These are phyloP conservation scores for Mythimna loreyi DNA, from an alignment of 2,888 invertebrate genomes.

Conservation along the genomic window DNA sequence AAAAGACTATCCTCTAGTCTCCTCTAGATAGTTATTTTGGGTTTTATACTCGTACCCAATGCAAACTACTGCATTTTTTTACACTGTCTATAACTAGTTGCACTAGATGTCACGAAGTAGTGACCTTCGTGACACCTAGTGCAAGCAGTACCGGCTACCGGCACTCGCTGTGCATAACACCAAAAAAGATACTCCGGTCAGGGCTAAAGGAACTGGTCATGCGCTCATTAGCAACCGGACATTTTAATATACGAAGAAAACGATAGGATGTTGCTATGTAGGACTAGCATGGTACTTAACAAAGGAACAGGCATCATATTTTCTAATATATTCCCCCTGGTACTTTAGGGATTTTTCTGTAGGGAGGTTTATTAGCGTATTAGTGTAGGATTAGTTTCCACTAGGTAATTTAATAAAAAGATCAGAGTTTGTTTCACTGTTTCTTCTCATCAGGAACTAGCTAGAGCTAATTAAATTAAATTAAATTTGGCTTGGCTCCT, in stretches of 20 bases:
- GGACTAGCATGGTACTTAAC: not conserved
- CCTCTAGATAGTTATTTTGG: too few species aligned
- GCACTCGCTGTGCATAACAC: slow-evolving; percentile 28
- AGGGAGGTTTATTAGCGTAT: too few species aligned
- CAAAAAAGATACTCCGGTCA: slow-evolving; percentile 49
- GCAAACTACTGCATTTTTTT: slow-evolving; percentile 6
- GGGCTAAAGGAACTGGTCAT: slow-evolving; percentile 44
- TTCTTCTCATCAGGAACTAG: too few species aligned
- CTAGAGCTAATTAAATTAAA: too few species aligned
- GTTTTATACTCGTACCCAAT: not conserved
- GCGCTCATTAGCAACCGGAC: slow-evolving; percentile 34
- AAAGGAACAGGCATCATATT: not conserved
- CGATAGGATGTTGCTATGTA: slow-evolving; percentile 4
- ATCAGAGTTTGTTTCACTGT: too few species aligned
- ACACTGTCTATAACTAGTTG: slow-evolving; percentile 24
- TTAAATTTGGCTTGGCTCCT: too few species aligned
- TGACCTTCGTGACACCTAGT: too few species aligned
- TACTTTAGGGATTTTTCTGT: too few species aligned
- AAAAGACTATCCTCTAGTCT: not conserved
- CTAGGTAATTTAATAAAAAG: too few species aligned
- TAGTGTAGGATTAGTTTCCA: too few species aligned
- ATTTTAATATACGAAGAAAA: slow-evolving; percentile 9
- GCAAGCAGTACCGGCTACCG: slow-evolving; percentile 14
- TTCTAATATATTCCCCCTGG: not conserved
- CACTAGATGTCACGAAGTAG: slow-evolving; percentile 27